Percentiles rank a stretch among this genome's conserved stretches.
Conservation (phyloP, 2,888 invertebrate genomes). For the Myopa tessellatipennis region DNA sequence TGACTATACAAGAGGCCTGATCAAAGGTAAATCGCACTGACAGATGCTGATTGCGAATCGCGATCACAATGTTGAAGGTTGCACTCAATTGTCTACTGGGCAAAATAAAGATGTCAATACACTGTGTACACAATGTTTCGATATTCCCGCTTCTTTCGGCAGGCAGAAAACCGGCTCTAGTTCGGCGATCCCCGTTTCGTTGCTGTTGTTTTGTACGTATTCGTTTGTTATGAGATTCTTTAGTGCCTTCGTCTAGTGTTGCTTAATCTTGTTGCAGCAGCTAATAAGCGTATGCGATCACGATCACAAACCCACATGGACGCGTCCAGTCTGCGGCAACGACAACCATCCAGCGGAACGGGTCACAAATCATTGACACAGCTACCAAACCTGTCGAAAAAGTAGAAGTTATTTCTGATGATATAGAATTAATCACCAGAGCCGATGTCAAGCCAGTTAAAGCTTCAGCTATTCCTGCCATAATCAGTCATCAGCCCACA, state of each 20-base stretch:
- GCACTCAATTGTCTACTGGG: slow-evolving; percentile 95
- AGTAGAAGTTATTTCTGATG: slow-evolving; percentile 81
- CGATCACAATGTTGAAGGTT: slow-evolving; percentile 92
- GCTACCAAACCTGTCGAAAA: slow-evolving; percentile 70
- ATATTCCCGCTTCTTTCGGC: slow-evolving; percentile 71
- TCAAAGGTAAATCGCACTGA: slow-evolving; percentile 94
- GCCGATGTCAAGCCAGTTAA: slow-evolving; percentile 63
- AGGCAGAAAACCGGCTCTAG: no score
- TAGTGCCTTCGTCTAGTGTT: no score
- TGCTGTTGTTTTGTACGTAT: no score
- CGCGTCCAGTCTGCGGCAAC: no score
- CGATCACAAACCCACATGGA: slow-evolving; percentile 97
- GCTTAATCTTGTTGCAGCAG: no score
- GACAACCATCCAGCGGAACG: no score
- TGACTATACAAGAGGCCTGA: slow-evolving; percentile 90
- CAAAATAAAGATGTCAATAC: slow-evolving; percentile 89
- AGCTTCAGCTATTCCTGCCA: slow-evolving; percentile 53
- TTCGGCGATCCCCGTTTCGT: no score
- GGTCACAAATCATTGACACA: slow-evolving; percentile 70
- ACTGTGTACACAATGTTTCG: slow-evolving; percentile 99
- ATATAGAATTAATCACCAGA: slow-evolving; percentile 69
- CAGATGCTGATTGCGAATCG: slow-evolving; percentile 95
- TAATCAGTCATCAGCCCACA: slow-evolving; percentile 64
- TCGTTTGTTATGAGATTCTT: no score
- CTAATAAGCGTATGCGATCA: no score